These are phyloP conservation scores for Macrochelys suwanniensis DNA, from an alignment of 2,797 vertebrate species.

Conservation along the genomic window DNA sequence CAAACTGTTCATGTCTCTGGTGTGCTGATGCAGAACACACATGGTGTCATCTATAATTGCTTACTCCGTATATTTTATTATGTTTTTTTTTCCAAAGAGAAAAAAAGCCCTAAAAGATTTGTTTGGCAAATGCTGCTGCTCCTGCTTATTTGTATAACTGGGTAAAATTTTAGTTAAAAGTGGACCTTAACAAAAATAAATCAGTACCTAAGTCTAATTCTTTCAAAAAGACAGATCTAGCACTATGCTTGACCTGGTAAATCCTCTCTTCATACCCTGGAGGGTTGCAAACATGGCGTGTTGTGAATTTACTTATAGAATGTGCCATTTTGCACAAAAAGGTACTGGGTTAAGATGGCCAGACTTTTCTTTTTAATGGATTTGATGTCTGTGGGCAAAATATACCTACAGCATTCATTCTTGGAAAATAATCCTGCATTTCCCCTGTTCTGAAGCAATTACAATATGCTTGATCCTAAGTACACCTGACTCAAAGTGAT, in stretches of 20 bases:
- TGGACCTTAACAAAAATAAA: not conserved
- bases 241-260: not conserved
- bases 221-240: not conserved
- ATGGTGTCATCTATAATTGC: not conserved
- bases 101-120: not conserved
- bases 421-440: not conserved
- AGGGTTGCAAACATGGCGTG: not conserved
- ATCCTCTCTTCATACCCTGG: not conserved
- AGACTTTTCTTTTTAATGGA: not conserved
- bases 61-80: not conserved
- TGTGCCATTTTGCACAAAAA: not conserved
- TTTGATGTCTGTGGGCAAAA: not conserved
- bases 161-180: not conserved
- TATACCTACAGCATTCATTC: not conserved
- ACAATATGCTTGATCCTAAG: not conserved
- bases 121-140: not conserved
- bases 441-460: not conserved
- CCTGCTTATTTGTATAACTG: not conserved
- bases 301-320: not conserved
- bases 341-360: not conserved
- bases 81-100: not conserved
- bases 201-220: not conserved
- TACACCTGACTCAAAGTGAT: not conserved
- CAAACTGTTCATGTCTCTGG: not conserved
- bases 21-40: accelerated